Base-by-base conservation (phyloP, 2,888 invertebrate genomes). In the Epistrophe eligans region DNA sequence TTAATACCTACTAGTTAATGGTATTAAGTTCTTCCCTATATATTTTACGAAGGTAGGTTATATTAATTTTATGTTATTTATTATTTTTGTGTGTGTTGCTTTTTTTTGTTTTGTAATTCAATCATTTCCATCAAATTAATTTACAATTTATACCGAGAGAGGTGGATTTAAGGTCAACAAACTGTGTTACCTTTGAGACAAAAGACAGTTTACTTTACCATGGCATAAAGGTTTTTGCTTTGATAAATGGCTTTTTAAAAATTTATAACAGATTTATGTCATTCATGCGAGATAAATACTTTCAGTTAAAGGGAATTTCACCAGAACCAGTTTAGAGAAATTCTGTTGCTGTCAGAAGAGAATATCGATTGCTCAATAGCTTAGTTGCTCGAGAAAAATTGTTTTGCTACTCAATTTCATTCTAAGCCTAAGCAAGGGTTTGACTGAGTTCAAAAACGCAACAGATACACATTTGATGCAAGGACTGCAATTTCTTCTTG, bases 41-140 rank as follows among this genome's bases (percentile, higher is more conserved):
- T 32, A 55, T 43, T 24, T 13, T 4, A 60, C 38, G 19, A 40
- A 60, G 38, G 19, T 48, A 28, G 48, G 52, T 52, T 19, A 32
- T 28, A 70, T 77, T 38, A 58, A 58, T 67, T 40, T 50, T 52
- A 17, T 8, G 7, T 32, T 40, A 24, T 52, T 52, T 52, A 45
- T 70, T 40, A 19, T 55, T 66, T 35, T 66, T 32, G 40, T 15
- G n/a, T 28, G 3, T 43, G n/a, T 35, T 17, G 17, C 32, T 66
- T 48, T n/a, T 24, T 45, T n/a, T 52, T 15, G n/a, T n/a, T 77
- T 32, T 32, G 6, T 40, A 64, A 43, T 40, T 50, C 15, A 64
- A 66, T 67, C 66, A 73, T 77, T 77, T 83, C 48, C 24, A 28
- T 28, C 17, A 40, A 77, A 67, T 57, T 77, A 32, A 28, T 77